Base-by-base conservation (phyloP, 2,797 vertebrate genomes). In the Onychomys leucogaster region DNA sequence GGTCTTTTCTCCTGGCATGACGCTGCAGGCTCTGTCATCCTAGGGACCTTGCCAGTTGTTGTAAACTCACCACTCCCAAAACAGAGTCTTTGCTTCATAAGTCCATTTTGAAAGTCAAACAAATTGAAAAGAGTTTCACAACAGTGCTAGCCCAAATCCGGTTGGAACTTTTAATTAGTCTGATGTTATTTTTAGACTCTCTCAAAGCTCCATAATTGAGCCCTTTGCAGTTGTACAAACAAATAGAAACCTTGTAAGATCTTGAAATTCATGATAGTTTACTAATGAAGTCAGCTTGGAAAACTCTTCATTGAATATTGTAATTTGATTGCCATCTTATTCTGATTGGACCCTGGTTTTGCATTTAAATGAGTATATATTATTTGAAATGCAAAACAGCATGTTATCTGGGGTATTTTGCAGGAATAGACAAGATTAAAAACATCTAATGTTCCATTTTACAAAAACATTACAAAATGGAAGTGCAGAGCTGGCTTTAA, bases 301-400 rank as follows among this genome's bases (percentile, higher is more conserved):
- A 98, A 98, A 91, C 95, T 98, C 97, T 98, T 98, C 98, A 98
- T 98, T 98, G 97, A 98, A 97, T 98, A 98, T 98, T 98, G 96
- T 89, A 97, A 97, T 98, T 98, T 98, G 98, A 98, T 98, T 98
- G 97, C 97, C 91, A 97, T 98, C 97, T 96, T 97, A 98, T 98
- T 98, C 96, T 98, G 98, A 98, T 98, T 98, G 98, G 98, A 97
- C 98, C 27, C 95, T 98, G 96, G 97, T 98, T 98, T 98, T 98
- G 84, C 96, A 98, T 98, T 98, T 98, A 98, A 98, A 98, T 98
- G 93, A 97, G 86, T 71, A 93, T 69, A 82, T 97, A 97, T 94
- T 97, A 98, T 98, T 98, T 98, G 96, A 98, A 98, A 98, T 98
- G 98, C 96, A 98, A 98, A 98, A 94, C 83, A 98, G 89, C 19